Evolutionary conservation across 37 sponge, comb jelly and placozoan species (phyloP).

Genomic region (Theonella swinhoei): DNA sequence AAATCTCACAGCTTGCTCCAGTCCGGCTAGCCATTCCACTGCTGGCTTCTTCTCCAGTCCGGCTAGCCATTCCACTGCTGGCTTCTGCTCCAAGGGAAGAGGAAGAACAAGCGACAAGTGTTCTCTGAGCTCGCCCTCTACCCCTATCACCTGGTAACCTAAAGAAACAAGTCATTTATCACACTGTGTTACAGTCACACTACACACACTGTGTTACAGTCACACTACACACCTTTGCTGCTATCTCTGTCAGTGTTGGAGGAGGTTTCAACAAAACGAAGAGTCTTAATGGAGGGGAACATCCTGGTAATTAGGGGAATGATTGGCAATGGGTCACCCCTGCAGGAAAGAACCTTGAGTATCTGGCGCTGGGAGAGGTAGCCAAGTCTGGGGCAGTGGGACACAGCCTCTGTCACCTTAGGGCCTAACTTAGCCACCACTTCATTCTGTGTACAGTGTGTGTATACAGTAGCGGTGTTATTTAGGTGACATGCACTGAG

Average conservation of each 20-base stretch:
- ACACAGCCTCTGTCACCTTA: conserved; percentile 12
- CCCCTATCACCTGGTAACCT: conserved; percentile 62
- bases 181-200: background rate
- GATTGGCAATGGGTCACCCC: conserved; percentile 35
- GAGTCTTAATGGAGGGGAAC: conserved; percentile 37
- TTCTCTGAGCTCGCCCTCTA: conserved; percentile 54
- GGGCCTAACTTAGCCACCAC: conserved; percentile 10
- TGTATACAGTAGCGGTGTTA: background rate
- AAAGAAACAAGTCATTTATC: background rate
- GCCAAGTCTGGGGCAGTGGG: conserved; percentile 49
- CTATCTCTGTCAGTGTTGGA: background rate
- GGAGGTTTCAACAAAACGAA: background rate
- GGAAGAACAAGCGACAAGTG: conserved; percentile 42
- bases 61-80: conserved; percentile 55
- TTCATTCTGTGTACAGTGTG: conserved; percentile 1
- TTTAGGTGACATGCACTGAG: background rate
- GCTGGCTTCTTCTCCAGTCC: conserved; percentile 37
- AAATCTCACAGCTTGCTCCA: conserved; percentile 61
- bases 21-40: conserved; percentile 57
- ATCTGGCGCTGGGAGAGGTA: conserved; percentile 40
- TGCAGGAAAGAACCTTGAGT: conserved; percentile 23
- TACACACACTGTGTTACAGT: background rate
- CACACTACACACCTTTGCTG: background rate
- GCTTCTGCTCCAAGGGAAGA: conserved; percentile 50
- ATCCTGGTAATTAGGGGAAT: conserved; percentile 47